Evolutionary conservation across 2,888 invertebrate species (phyloP).

Genomic region (Macrophya alboannulata): DNA sequence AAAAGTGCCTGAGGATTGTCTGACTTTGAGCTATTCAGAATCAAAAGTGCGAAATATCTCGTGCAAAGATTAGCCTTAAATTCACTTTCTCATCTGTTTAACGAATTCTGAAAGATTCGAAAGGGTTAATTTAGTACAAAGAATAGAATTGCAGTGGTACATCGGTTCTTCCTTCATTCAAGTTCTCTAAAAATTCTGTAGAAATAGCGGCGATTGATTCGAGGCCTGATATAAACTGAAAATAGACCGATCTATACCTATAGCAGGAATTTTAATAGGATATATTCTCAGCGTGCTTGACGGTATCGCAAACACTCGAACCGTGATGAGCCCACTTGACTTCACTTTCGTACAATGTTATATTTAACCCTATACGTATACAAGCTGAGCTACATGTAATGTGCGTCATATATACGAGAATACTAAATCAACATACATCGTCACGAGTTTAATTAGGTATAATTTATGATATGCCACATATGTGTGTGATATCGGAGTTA

Average conservation of each 20-base stretch:
- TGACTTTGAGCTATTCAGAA: not conserved
- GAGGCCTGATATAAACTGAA: not conserved
- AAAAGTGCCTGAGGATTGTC: not conserved
- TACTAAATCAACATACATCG: constrained; percentile 7
- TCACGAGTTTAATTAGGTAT: constrained; percentile 2
- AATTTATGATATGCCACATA: not conserved
- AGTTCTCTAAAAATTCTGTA: not conserved
- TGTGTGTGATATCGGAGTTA: not conserved
- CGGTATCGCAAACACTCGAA: not conserved
- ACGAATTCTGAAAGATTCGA: not conserved
- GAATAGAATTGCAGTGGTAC: not conserved
- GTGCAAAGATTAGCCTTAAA: not conserved
- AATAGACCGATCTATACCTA: not conserved
- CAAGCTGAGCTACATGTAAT: not conserved
- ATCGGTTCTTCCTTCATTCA: not conserved
- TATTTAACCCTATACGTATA: constrained; percentile 9
- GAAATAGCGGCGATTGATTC: not conserved
- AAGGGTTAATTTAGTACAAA: not conserved
- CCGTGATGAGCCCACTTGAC: constrained; percentile 13
- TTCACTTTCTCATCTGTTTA: not conserved
- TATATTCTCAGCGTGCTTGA: not conserved
- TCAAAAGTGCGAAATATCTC: not conserved
- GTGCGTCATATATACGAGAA: not conserved
- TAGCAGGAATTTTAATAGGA: not conserved
- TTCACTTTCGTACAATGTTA: constrained; percentile 19